Percentiles rank a stretch among this genome's conserved stretches.
Conservation (phyloP, 2,113 vertebrate species). For the Pelecanus crispus region DNA sequence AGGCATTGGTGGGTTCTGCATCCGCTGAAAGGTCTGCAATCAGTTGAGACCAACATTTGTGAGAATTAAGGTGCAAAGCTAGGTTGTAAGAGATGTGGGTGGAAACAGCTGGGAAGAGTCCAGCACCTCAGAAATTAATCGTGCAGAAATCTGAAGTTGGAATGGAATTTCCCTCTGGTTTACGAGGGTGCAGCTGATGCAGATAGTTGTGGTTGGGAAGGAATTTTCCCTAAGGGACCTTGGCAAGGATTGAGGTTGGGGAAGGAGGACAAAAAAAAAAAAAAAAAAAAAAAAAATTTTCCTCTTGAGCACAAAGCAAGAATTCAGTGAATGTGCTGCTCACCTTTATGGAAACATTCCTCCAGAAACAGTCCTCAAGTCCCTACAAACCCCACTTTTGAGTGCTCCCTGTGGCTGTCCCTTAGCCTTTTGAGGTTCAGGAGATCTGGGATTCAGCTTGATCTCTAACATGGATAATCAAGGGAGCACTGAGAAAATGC, state of each 20-base stretch:
- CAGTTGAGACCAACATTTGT: neutral
- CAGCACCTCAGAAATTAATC: neutral
- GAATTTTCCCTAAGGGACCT: neutral
- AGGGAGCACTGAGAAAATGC: neutral
- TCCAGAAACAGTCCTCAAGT: neutral
- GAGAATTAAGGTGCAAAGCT: neutral
- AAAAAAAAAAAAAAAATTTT: neutral
- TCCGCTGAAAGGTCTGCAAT: neutral
- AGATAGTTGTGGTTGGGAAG: neutral
- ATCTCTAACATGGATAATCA: fast-evolving
- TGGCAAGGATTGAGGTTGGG: neutral
- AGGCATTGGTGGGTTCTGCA: neutral
- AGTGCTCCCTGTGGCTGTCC: neutral
- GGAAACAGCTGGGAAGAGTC: neutral
- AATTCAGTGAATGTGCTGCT: neutral
- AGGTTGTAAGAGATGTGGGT: neutral
- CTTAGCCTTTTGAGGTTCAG: neutral
- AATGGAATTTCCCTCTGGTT: neutral
- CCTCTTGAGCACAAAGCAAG: neutral
- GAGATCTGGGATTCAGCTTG: neutral
- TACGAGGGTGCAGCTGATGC: neutral
- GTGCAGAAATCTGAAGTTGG: neutral
- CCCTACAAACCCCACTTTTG: neutral
- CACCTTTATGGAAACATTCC: neutral
- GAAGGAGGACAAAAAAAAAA: neutral